Base-by-base conservation (phyloP, 2,113 vertebrate species). In the Trichechus manatus region DNA sequence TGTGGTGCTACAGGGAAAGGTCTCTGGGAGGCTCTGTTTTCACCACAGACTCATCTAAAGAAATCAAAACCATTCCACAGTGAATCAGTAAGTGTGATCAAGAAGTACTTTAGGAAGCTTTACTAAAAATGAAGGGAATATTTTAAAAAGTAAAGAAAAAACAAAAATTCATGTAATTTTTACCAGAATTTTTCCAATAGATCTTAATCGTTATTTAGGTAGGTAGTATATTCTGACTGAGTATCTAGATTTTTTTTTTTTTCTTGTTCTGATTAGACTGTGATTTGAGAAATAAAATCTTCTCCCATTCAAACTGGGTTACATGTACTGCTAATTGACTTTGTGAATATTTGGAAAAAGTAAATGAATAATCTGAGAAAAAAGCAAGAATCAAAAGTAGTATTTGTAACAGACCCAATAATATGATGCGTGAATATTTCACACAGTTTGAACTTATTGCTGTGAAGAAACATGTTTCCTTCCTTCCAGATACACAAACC, bases 321-420 rank as follows among this genome's bases (percentile, higher is more conserved):
- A 17, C 8, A 27, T 64, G 23, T 36, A 25, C 31, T 86, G 3
- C 85, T 85, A 39, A 5, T 75, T 95, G 80, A 70, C 14, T 95
- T 84, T 68, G 25, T 42, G 77, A 88, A 19, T 66, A 74, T 79
- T 81, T 31, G 42, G 23, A 3, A 39, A 87, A 88, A 91, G 53
- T 53, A 63, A 93, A 81, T 87, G 25, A 96, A 59, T 74, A 50
- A 77, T 81, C 74, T 87, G 56, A 83, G 33, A 81, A 84, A 53
- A 85, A 89, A 22, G 22, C 9, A 94, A 92, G n/a, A 79, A 82
- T 81, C 25, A 64, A 94, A 78, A 70, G 13, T 68, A 53, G 6
- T 87, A 50, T 44, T 91, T 80, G 6, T 42, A 33, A 13, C 42
- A 83, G 36, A 72, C 17, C 33, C 36, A 42, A 31, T 75, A 68